Evolutionary conservation across 1,140 invertebrate species (phyloP).

Genomic region (Tetramorium simillimum): DNA sequence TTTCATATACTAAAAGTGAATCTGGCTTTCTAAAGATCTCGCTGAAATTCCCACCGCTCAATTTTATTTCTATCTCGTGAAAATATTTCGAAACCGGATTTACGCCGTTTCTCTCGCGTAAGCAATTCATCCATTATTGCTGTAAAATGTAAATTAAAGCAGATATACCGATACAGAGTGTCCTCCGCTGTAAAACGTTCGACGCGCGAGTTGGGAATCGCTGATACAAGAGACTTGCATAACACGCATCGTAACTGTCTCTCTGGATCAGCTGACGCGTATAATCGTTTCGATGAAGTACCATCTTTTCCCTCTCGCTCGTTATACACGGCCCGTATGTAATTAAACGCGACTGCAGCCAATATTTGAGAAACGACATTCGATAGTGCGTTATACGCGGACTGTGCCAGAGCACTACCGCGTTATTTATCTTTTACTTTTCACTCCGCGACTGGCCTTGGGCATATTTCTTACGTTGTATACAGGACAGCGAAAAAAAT

Average conservation of each 20-base stretch:
- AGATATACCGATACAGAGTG: neutral
- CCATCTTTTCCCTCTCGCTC: conserved; percentile 26
- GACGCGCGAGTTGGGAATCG: conserved; percentile 25
- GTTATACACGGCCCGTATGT: neutral
- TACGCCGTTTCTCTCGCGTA: neutral
- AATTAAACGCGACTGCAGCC: conserved; percentile 41
- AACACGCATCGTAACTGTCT: conserved; percentile 42
- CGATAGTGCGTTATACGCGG: neutral
- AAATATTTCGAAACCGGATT: neutral
- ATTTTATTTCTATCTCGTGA: neutral
- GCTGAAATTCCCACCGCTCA: neutral
- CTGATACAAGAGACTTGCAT: conserved; percentile 18
- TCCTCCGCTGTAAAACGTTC: neutral
- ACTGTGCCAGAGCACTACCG: neutral
- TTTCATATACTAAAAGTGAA: neutral
- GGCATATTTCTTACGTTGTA: conserved; percentile 1
- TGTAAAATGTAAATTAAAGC: neutral
- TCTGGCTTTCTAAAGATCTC: neutral
- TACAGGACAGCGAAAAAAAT: neutral
- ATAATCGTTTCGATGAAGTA: conserved; percentile 54
- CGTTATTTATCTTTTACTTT: conserved; percentile 48
- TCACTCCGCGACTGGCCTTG: conserved; percentile 33
- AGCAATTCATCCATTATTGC: neutral
- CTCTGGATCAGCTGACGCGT: conserved; percentile 47
- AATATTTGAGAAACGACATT: conserved; percentile 43